phyloP scores from a whole-genome alignment of 2,113 vertebrate species.

The Morphnarchus princeps region DNA sequence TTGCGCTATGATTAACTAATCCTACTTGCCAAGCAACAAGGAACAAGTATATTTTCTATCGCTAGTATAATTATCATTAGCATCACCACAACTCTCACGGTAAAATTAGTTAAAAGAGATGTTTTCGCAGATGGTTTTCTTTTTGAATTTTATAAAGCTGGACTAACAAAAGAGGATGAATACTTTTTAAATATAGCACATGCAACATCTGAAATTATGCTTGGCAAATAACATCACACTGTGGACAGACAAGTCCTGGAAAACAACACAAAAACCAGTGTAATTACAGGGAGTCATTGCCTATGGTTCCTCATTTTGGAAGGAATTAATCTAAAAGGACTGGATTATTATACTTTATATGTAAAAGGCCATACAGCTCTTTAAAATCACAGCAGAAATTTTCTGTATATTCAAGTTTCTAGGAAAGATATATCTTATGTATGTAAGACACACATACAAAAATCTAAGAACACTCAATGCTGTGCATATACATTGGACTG shows the following conservation, averaged over 20 bases:
- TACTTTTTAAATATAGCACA: slow-evolving; percentile 10
- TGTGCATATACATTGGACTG: neutral
- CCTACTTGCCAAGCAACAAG: neutral
- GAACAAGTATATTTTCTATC: slow-evolving; percentile 1
- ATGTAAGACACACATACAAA: neutral
- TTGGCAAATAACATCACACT: neutral
- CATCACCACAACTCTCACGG: neutral
- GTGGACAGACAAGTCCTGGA: neutral
- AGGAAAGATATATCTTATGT: neutral
- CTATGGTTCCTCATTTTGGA: neutral
- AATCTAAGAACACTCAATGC: neutral
- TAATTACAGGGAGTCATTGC: neutral
- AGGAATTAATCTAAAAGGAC: neutral
- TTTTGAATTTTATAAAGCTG: slow-evolving; percentile 13
- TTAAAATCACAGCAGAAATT: neutral
- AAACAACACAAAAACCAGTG: neutral
- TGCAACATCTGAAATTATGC: neutral
- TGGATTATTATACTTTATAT: neutral
- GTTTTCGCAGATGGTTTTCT: slow-evolving; percentile 40
- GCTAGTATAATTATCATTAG: slow-evolving; percentile 23
- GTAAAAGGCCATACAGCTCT: neutral
- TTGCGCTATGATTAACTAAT: slow-evolving; percentile 27
- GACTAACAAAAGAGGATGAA: slow-evolving; percentile 15
- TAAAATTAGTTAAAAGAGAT: slow-evolving; percentile 47
- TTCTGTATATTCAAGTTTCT: neutral